Percentiles rank a stretch among this genome's conserved stretches.
phyloP scores from a whole-genome alignment of 2,113 vertebrate species.

The Barbus barbus region DNA sequence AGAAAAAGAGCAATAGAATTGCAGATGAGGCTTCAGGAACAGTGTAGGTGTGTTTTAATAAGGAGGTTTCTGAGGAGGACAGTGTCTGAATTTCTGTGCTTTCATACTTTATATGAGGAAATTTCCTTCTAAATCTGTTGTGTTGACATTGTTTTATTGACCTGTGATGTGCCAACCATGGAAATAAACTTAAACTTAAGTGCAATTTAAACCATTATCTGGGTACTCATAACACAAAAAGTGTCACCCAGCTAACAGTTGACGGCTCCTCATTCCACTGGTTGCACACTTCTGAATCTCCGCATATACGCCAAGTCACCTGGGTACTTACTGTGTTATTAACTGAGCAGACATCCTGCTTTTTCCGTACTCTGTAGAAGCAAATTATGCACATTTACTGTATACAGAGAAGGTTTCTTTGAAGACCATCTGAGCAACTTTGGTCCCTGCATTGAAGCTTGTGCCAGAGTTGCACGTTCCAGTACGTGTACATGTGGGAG shows the following conservation, averaged over 20 bases:
- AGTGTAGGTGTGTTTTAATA: conserved; percentile 27
- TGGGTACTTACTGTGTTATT: neutral
- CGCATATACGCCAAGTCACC: neutral
- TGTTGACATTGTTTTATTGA: neutral
- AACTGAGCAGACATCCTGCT: neutral
- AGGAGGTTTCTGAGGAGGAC: neutral
- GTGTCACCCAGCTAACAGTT: neutral
- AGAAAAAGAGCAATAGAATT: conserved; percentile 31
- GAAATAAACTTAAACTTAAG: neutral
- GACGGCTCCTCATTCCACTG: neutral
- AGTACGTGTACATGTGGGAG: no score
- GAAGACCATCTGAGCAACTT: no score
- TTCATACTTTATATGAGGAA: neutral
- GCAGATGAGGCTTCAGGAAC: conserved; percentile 22
- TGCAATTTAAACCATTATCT: neutral
- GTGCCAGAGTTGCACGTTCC: no score
- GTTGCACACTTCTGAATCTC: conserved; percentile 2
- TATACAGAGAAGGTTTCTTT: neutral
- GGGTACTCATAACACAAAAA: neutral
- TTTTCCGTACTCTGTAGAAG: neutral
- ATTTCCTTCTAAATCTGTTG: neutral
- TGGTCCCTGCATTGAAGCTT: no score
- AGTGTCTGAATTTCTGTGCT: neutral
- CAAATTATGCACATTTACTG: neutral
- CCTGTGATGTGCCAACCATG: neutral